A percentile compares a stretch with the other conserved stretches of the same genome.
Evolutionary conservation across 2,113 vertebrate genomes (phyloP).

Genomic region (Mungos mungo): DNA sequence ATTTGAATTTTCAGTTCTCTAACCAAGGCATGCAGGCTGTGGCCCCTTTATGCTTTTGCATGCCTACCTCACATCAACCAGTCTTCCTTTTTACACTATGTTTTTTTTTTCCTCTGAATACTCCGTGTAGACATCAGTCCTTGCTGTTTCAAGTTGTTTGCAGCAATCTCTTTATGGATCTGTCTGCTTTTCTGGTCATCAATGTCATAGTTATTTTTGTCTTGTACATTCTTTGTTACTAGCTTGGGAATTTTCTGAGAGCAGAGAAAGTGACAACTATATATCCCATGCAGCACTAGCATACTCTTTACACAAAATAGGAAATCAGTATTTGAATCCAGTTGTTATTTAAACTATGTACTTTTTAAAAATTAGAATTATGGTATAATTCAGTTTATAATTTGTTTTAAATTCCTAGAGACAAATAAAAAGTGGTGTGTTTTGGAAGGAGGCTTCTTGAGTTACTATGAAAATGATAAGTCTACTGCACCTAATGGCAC

Average conservation of each 20-base stretch:
- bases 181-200: not conserved
- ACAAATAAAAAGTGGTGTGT: conserved; percentile 94
- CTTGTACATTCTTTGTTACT: not conserved
- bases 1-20: not conserved
- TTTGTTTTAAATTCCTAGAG: conserved; percentile 84
- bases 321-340: not conserved
- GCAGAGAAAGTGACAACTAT: not conserved
- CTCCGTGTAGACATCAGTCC: not conserved
- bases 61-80: not conserved
- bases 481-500: conserved; percentile 89
- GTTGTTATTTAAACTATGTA: not conserved
- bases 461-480: conserved; percentile 94
- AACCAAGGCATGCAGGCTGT: not conserved
- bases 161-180: not conserved
- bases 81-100: not conserved
- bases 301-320: not conserved
- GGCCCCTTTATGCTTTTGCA: not conserved
- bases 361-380: not conserved
- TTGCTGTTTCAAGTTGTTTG: not conserved
- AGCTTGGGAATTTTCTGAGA: not conserved
- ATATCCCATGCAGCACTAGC: not conserved
- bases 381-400: not conserved
- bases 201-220: not conserved
- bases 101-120: not conserved
- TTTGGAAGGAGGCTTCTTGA: conserved; percentile 94